Conservation (phyloP, 2,113 vertebrate species). For the Megaceryle maxima region DNA sequence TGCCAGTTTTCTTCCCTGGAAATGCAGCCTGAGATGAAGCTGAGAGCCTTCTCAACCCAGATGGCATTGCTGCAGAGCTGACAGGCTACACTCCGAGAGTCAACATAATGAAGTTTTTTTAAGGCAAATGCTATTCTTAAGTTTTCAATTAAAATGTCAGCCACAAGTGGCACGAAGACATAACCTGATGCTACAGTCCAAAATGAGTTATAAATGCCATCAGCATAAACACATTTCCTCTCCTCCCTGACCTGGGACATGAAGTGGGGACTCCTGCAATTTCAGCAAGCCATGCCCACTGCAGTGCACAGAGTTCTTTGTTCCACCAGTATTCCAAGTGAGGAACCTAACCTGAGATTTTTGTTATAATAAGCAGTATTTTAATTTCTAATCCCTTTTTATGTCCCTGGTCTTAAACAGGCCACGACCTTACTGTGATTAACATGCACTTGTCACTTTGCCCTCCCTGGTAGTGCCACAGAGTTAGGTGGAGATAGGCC, state of each 20-base stretch:
- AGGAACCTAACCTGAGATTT: background rate
- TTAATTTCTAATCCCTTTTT: background rate
- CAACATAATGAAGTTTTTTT: background rate
- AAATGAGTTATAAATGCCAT: background rate
- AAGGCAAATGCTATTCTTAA: background rate
- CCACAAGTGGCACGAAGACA: background rate
- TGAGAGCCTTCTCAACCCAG: background rate
- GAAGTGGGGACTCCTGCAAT: background rate
- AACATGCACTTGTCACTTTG: background rate
- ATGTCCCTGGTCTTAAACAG: background rate
- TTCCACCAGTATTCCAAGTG: background rate
- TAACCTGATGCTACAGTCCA: background rate
- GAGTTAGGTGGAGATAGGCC: background rate
- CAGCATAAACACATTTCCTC: background rate
- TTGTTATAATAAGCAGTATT: background rate
- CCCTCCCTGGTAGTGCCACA: background rate
- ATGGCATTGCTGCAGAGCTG: background rate
- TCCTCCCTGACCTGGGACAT: background rate
- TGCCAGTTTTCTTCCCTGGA: background rate
- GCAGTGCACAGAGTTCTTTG: fast-evolving
- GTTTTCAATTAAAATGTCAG: background rate
- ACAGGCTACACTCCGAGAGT: background rate
- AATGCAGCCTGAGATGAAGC: background rate
- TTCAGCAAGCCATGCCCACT: background rate
- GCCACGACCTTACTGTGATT: fast-evolving